Conservation (phyloP, 64 coral and sea anemone species). For the Hydrozoanthus tunicans region DNA sequence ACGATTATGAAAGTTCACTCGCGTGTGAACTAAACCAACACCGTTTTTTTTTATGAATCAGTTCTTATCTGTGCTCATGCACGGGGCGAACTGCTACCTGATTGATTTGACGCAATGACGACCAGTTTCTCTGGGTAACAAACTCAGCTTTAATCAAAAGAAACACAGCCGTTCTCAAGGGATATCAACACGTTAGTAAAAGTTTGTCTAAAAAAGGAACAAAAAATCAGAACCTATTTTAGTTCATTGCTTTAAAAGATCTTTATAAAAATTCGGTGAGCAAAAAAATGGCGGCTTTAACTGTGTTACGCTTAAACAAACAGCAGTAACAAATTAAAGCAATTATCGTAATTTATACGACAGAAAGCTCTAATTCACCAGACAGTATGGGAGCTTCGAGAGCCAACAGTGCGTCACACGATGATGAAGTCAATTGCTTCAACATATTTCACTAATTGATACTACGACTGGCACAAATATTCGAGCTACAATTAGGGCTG, state of each 20-base stretch:
- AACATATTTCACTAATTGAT: too few species aligned
- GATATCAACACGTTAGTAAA: neutral
- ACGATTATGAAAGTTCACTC: neutral
- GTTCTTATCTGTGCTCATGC: neutral
- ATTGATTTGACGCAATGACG: neutral
- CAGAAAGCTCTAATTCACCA: neutral
- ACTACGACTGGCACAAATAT: too few species aligned
- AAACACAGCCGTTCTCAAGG: neutral
- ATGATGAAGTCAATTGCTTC: neutral
- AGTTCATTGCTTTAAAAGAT: neutral
- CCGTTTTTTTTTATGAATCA: neutral
- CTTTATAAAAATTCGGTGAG: neutral
- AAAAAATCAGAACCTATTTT: too few species aligned
- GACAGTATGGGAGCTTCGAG: neutral
- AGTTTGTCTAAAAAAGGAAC: too few species aligned
- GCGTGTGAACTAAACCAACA: neutral
- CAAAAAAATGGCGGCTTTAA: too few species aligned
- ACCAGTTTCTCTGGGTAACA: neutral
- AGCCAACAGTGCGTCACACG: neutral
- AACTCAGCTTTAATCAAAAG: neutral
- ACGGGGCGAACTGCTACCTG: neutral
- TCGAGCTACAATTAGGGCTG: too few species aligned
- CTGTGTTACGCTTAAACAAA: neutral
- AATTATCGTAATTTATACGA: neutral
- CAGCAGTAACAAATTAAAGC: neutral